Base-by-base conservation (phyloP, 2,113 vertebrate genomes). In the Solea solea region DNA sequence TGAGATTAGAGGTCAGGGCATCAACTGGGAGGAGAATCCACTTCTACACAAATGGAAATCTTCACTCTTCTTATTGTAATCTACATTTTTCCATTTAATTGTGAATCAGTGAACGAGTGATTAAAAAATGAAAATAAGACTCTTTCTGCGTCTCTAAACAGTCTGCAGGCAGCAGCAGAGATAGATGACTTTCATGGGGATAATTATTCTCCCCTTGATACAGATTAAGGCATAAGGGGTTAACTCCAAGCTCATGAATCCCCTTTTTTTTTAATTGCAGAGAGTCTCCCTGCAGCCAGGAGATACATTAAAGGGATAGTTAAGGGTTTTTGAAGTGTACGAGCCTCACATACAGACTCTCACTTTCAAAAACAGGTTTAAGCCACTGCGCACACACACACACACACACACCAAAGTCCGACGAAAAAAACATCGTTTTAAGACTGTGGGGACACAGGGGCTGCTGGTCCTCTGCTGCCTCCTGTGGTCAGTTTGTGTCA, bases 151-250 rank as follows among this genome's bases (percentile, higher is more conserved):
- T 64, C 41, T 21, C 64, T 25, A 69, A 83, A 93, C 79, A 84
- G 73, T 87, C n/a, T 76, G 57, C 68, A 51, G 78, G 74, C 72
- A 83, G 69, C 83, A 72, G 78, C 21, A 90, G 81, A 90, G 3
- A 34, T 67, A 76, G 74, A 90, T 88, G 82, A 63, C 82, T 40
- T 81, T 88, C 61, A 65, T 60, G 66, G 76, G 83, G 64, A 68
- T 66, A 71, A 92, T 91, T 89, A 90, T 87, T 89, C 83, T 89
- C 75, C 76, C 60, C 64, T 63, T 49, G 78, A 76, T 89, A 87
- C 80, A 90, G 86, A 89, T 89, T 72, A 79, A 80, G 69, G 25
- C 69, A 21, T n/a, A 28, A 21, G 74, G 56, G 58, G 70, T 83
- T 67, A 78, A 84, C 78, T 88, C 84, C 64, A 67, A 54, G 78